Evolutionary conservation across 2,888 invertebrate species (phyloP).

Genomic region (Thyatira batis): DNA sequence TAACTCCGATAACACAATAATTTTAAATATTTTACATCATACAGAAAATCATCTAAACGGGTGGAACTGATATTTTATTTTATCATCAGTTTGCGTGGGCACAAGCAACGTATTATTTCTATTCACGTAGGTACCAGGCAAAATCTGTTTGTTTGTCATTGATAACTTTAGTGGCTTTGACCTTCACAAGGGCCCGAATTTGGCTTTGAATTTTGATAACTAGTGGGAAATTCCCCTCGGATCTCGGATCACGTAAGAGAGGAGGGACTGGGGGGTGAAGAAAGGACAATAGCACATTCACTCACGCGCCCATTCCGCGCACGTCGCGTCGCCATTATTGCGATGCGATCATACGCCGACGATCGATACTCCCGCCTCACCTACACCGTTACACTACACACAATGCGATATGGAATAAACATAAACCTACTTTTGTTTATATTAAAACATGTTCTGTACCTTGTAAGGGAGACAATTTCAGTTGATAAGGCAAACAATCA

Average conservation of each 20-base stretch:
- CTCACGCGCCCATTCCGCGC: constrained; percentile 42
- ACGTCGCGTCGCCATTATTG: constrained; percentile 32
- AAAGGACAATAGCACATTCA: constrained; percentile 44
- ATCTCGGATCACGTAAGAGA: constrained; percentile 23
- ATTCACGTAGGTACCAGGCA: too few relatives aligned
- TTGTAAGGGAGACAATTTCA: background rate
- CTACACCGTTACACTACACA: constrained; percentile 34
- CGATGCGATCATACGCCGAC: constrained; percentile 16
- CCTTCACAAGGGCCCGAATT: too few relatives aligned
- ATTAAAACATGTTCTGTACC: background rate
- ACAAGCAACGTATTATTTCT: background rate
- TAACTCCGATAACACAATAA: background rate
- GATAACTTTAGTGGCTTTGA: too few relatives aligned
- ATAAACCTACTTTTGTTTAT: background rate
- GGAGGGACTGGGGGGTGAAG: constrained; percentile 24
- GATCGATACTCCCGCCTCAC: constrained; percentile 13
- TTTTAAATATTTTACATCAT: background rate
- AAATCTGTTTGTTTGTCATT: too few relatives aligned
- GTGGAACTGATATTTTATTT: background rate
- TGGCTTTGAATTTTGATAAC: background rate
- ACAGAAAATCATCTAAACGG: background rate
- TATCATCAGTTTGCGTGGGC: background rate
- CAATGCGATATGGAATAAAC: background rate
- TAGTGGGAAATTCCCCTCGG: background rate
- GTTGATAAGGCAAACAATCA: too few relatives aligned